Evolutionary conservation across 2,113 vertebrate species (phyloP), one percentile per base, ranked within the genome.

Genomic region (Tympanuchus pallidicinctus): DNA sequence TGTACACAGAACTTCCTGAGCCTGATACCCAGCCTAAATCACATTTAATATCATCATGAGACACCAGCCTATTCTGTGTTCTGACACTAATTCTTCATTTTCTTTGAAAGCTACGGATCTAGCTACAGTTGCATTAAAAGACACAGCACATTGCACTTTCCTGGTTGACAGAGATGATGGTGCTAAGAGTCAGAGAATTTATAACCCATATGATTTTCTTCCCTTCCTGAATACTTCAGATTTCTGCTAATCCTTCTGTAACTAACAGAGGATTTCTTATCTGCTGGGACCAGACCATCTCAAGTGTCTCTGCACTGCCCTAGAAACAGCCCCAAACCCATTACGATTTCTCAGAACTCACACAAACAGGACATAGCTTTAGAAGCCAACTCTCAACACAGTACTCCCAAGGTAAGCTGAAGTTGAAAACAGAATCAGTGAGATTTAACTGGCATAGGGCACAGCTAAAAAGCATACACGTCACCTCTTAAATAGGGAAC

Each of bases 171-270:
- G 11, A 71, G 71, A 45, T 6, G 6, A 45, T 8, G 6, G 36
- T 47, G 16, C 54, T 54, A 94, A 86, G 21, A 50, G 36, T 57
- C 76, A 57, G n/a, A 69, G 79, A 71, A 69, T 24, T 22, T 3
- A 4, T 20, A 18, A 56, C 17, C 18, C 54, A 59, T 2, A 18
- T 21, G 19, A 66, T 14, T 57, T 52, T 6, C 47, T 6, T 13
- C 10, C 2, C 8, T 13, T 11, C 4, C 1, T 4, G 32, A 77
- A 7, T 10, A 50, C 20, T 21, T n/a, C 30, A 6, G 11, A 67
- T 61, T 61, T 91, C 40, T 34, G 34, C 19, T 80, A 88, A 89
- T 64, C 17, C 18, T 61, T 66, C n/a, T 67, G 11, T 40, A 93
- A 87, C 32, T 52, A 67, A 38, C 28, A 87, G 14, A 45, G 30